These are phyloP conservation scores for Rhinella marina DNA, from an alignment of 2,797 vertebrate genomes.

Conservation along the genomic window DNA sequence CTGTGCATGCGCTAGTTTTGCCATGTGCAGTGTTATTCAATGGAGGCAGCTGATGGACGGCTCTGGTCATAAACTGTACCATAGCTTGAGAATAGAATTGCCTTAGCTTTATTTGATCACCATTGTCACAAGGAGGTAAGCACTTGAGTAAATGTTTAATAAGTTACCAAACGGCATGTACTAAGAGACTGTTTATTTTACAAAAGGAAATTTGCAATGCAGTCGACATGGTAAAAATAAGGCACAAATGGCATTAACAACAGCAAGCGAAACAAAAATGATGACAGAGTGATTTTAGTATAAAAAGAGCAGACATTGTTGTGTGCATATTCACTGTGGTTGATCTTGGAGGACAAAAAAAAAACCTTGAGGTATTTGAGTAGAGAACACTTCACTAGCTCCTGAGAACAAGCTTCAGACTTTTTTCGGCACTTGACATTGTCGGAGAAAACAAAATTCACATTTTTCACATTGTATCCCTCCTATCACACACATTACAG, in stretches of 20 bases:
- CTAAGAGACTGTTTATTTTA: constrained; percentile 41
- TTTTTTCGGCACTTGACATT: neutral
- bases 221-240: constrained; percentile 34
- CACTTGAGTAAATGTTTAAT: neutral
- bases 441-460: constrained; percentile 31
- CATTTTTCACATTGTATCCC: constrained; percentile 38
- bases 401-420: constrained; percentile 17
- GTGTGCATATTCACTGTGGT: constrained; percentile 23
- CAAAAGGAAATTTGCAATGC: constrained; percentile 38
- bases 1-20: too few relatives aligned
- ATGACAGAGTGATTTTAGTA: neutral
- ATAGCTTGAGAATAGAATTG: neutral
- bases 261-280: constrained; percentile 2
- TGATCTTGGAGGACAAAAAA: constrained; percentile 7
- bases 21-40: too few relatives aligned
- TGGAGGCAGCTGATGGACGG: too few relatives aligned
- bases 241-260: constrained; percentile 41
- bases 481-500: constrained; percentile 5
- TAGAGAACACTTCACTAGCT: constrained; percentile 20
- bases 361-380: constrained; percentile 27
- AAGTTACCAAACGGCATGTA: neutral
- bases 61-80: neutral
- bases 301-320: neutral
- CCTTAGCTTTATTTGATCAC: neutral
- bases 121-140: neutral